Conservation (phyloP, 2,888 invertebrate species). For the Therioaphis trifolii region DNA sequence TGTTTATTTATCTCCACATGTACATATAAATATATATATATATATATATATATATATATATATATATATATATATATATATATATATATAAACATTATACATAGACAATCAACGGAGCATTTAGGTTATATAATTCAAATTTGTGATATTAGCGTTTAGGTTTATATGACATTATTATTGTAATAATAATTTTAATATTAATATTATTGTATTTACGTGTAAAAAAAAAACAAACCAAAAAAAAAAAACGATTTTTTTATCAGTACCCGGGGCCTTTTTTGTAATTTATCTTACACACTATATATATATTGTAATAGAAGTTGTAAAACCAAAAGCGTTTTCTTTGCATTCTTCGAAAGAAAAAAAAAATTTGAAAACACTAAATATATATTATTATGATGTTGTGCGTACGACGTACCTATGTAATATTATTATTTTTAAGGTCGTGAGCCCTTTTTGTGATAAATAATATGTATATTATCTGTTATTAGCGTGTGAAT, state of each 20-base stretch:
- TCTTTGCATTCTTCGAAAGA: neutral
- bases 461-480: slow-evolving; percentile 44
- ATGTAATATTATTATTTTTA: neutral
- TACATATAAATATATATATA: neutral
- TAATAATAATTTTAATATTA: slow-evolving; percentile 9
- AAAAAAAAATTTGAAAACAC: slow-evolving; percentile 15
- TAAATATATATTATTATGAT: neutral
- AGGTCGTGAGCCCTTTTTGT: slow-evolving; percentile 25
- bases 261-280: slow-evolving; percentile 34
- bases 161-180: slow-evolving; percentile 28
- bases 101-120: slow-evolving; percentile 59
- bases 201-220: slow-evolving; percentile 1
- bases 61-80: neutral
- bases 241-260: slow-evolving; percentile 12
- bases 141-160: slow-evolving; percentile 61
- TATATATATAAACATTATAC: neutral
- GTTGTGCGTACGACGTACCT: neutral
- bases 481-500: slow-evolving; percentile 59
- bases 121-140: slow-evolving; percentile 47
- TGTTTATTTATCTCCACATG: no score
- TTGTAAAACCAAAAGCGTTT: slow-evolving; percentile 6
- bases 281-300: neutral
- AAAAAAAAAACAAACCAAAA: neutral
- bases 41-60: neutral
- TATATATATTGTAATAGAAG: neutral